Conservation (phyloP, 2,797 vertebrate genomes). For the Parotocinclus haroldoi region DNA sequence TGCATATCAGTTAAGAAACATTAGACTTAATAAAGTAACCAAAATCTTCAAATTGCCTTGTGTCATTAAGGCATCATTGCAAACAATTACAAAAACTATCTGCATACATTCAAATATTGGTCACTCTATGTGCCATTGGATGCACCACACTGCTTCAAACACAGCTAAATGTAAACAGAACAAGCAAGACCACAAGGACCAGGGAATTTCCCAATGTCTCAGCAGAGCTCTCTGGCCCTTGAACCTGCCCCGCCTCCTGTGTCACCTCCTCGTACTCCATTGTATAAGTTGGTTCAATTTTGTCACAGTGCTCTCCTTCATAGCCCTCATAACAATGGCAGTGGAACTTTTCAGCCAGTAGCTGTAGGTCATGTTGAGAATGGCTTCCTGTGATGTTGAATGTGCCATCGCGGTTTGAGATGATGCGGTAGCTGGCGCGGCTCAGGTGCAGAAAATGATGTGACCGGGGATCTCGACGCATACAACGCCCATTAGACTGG, state of each 20-base stretch:
- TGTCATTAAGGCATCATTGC: neutral
- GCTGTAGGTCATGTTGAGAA: slow-evolving; percentile 61
- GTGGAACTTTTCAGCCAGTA: slow-evolving; percentile 63
- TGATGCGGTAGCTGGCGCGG: slow-evolving; percentile 64
- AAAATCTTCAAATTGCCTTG: no score
- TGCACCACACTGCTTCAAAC: slow-evolving; percentile 18
- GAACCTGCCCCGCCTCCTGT: slow-evolving; percentile 46
- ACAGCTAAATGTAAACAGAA: slow-evolving; percentile 52
- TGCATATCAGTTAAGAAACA: no score
- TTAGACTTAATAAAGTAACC: no score
- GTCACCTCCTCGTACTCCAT: slow-evolving; percentile 29
- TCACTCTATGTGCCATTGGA: slow-evolving; percentile 42
- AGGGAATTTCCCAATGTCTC: slow-evolving; percentile 23
- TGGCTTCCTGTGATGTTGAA: slow-evolving; percentile 66
- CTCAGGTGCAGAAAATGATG: slow-evolving; percentile 73
- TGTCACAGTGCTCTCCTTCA: slow-evolving; percentile 66
- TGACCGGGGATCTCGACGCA: slow-evolving; percentile 60
- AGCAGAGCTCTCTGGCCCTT: slow-evolving; percentile 42
- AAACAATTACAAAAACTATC: slow-evolving; percentile 15
- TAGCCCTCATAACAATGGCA: slow-evolving; percentile 80
- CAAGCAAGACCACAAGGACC: slow-evolving; percentile 42
- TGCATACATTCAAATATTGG: slow-evolving; percentile 33
- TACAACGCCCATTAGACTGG: slow-evolving; percentile 66
- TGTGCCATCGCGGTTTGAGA: slow-evolving; percentile 49
- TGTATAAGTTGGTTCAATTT: slow-evolving; percentile 60